phyloP scores from a whole-genome alignment of 2,113 vertebrate genomes.

The Chrysemys picta region DNA sequence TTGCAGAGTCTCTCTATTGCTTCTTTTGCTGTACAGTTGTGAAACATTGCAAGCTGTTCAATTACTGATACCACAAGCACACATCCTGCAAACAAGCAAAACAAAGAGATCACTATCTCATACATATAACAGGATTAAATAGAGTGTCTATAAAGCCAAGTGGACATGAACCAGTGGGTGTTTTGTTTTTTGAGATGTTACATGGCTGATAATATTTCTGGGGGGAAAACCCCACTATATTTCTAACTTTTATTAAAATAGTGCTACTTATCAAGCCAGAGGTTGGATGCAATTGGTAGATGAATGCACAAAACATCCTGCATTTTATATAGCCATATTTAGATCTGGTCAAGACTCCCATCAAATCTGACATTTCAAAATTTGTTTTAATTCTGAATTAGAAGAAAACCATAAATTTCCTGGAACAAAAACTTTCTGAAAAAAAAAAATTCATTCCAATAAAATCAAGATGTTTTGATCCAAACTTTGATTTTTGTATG shows the following conservation, averaged over 20 bases:
- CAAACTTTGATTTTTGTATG: background rate
- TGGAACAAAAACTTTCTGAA: background rate
- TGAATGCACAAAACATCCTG: background rate
- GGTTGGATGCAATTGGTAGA: background rate
- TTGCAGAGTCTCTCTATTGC: constrained; percentile 77
- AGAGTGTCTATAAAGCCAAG: background rate
- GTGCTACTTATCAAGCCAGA: background rate
- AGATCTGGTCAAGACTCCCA: background rate
- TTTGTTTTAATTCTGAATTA: background rate
- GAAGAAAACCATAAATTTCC: background rate
- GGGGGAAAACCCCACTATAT: background rate
- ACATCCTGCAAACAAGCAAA: constrained; percentile 72
- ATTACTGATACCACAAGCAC: constrained; percentile 78
- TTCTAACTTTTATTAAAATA: background rate
- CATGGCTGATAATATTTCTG: background rate
- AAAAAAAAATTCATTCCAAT: background rate
- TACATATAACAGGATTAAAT: background rate
- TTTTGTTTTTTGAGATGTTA: background rate
- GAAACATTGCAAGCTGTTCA: constrained; percentile 80
- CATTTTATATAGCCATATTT: background rate
- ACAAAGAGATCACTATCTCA: background rate
- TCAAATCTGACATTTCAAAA: background rate
- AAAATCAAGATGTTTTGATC: background rate
- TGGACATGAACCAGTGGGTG: background rate
- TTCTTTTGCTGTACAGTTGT: constrained; percentile 75